Conservation (phyloP, 2,113 vertebrate species). For the Carettochelys insculpta region DNA sequence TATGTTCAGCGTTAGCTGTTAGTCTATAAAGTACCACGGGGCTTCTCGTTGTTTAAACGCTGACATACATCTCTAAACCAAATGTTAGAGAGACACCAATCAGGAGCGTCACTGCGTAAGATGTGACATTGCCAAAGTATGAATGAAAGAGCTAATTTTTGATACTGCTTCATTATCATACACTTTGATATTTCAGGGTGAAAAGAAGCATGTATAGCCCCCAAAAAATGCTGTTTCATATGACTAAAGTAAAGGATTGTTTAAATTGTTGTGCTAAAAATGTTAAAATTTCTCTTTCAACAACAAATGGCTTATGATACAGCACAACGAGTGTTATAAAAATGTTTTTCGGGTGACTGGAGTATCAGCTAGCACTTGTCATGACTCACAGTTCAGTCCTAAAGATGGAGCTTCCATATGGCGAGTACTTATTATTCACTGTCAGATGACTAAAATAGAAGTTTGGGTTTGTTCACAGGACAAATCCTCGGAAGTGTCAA, state of each 20-base stretch:
- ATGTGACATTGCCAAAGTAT: not conserved
- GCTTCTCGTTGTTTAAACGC: too few species aligned
- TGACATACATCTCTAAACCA: not conserved
- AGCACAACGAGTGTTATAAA: not conserved
- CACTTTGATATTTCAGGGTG: not conserved
- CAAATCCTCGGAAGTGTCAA: not conserved
- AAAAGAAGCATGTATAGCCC: not conserved
- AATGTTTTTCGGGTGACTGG: not conserved
- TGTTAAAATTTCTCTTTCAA: not conserved
- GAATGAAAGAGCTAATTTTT: not conserved
- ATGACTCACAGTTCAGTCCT: not conserved
- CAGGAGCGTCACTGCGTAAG: not conserved
- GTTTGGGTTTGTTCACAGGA: not conserved
- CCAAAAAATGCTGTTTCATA: not conserved
- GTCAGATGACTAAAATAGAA: not conserved
- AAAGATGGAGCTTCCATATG: not conserved
- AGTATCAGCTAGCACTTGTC: not conserved
- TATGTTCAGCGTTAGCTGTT: too few species aligned
- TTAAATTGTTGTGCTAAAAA: not conserved
- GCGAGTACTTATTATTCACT: not conserved
- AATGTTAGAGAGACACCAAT: not conserved
- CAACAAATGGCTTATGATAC: not conserved
- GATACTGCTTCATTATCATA: not conserved
- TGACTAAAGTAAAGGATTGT: not conserved
- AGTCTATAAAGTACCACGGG: too few species aligned